Evolutionary conservation across 2,797 vertebrate genomes (phyloP).

Genomic region (Sebastes iracundus): DNA sequence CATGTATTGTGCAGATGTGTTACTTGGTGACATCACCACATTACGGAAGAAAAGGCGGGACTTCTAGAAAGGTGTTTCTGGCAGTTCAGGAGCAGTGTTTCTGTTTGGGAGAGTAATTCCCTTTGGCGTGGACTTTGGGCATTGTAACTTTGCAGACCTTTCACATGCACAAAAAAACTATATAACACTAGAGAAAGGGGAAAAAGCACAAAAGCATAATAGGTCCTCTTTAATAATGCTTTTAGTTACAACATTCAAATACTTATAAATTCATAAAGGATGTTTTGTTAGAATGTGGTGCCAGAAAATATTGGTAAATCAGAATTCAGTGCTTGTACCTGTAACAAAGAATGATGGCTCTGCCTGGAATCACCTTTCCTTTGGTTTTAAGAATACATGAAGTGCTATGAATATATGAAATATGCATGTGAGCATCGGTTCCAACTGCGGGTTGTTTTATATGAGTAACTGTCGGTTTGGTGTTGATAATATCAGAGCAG

Average conservation of each 20-base stretch:
- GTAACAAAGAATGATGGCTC: neutral
- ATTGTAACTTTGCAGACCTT: neutral
- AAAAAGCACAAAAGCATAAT: neutral
- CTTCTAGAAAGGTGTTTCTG: neutral
- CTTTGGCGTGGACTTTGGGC: neutral
- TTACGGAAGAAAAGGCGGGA: neutral
- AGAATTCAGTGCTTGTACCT: neutral
- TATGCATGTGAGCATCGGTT: constrained; percentile 7
- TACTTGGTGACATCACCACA: neutral
- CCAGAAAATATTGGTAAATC: neutral
- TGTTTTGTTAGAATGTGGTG: neutral
- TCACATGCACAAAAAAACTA: accelerated
- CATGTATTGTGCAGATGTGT: neutral
- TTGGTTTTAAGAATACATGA: constrained; percentile 11
- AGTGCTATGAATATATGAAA: constrained; percentile 7
- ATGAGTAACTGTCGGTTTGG: neutral
- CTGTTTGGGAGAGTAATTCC: neutral
- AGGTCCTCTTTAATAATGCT: neutral
- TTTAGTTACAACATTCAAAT: neutral
- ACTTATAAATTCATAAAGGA: neutral
- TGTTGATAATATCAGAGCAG: neutral
- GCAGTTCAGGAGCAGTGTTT: neutral
- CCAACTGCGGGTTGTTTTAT: neutral
- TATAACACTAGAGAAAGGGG: neutral
- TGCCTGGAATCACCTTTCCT: neutral